These are phyloP conservation scores for Apantesis nais DNA, from an alignment of 2,888 invertebrate genomes.

Conservation along the genomic window DNA sequence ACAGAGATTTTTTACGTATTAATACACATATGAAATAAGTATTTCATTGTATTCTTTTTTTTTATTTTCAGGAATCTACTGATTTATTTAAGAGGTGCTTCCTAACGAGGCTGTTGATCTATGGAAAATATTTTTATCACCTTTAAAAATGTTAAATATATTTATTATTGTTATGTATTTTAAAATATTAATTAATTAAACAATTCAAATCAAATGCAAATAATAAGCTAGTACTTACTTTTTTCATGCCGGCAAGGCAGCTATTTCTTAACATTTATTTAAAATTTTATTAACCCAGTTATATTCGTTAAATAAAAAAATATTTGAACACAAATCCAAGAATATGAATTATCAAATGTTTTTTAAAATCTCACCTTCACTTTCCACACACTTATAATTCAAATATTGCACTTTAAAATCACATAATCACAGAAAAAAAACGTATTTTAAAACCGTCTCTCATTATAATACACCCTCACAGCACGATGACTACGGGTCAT, in stretches of 20 bases:
- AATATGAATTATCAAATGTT: background rate
- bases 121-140: background rate
- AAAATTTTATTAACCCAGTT: background rate
- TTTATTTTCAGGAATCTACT: no score
- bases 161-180: background rate
- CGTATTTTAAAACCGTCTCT: conserved; percentile 41
- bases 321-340: background rate
- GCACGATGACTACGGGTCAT: conserved; percentile 67
- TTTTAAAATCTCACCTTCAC: conserved; percentile 29
- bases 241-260: background rate
- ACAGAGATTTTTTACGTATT: no score
- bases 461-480: conserved; percentile 66
- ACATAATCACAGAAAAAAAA: conserved; percentile 42
- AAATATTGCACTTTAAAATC: conserved; percentile 33
- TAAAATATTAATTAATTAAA: background rate
- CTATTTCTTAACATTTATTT: background rate
- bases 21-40: no score
- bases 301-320: background rate
- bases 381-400: conserved; percentile 18
- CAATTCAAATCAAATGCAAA: background rate
- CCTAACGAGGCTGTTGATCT: no score
- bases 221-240: background rate
- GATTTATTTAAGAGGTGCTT: no score
- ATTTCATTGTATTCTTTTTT: no score
- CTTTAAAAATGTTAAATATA: background rate